These are phyloP conservation scores for Notarius lentiginosus DNA, from an alignment of 2,113 vertebrate genomes.

Conservation along the genomic window DNA sequence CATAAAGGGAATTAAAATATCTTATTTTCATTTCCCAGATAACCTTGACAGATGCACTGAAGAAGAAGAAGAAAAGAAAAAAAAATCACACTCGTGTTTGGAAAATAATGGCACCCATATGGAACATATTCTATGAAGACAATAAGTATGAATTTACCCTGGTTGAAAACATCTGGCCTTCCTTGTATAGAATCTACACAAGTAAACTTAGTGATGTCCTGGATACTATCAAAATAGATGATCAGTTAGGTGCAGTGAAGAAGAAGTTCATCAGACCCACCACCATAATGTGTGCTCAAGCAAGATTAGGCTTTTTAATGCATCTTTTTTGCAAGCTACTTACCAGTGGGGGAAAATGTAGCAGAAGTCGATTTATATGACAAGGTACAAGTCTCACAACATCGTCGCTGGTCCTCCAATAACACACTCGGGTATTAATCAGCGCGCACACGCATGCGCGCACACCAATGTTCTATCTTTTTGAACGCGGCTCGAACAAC, in stretches of 20 bases:
- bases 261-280: not conserved
- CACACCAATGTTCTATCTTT: not conserved
- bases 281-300: no score
- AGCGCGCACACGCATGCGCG: not conserved
- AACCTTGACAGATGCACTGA: no score
- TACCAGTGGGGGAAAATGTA: conserved; percentile 60
- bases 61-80: no score
- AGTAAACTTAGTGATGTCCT: conserved; percentile 4
- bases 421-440: not conserved
- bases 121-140: no score
- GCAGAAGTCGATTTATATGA: conserved; percentile 13
- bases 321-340: conserved; percentile 54
- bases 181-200: no score
- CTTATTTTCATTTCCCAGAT: no score
- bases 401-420: conserved; percentile 7
- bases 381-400: conserved; percentile 24
- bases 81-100: no score
- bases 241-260: not conserved
- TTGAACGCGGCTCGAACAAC: conserved; percentile 25
- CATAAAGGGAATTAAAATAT: no score
- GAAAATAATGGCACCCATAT: no score
- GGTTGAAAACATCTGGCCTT: no score
- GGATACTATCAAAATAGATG: not conserved
- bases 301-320: not conserved
- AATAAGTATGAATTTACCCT: no score